Base-by-base conservation (phyloP, 2,888 invertebrate genomes). In the Acanthosepion pharaonis region DNA sequence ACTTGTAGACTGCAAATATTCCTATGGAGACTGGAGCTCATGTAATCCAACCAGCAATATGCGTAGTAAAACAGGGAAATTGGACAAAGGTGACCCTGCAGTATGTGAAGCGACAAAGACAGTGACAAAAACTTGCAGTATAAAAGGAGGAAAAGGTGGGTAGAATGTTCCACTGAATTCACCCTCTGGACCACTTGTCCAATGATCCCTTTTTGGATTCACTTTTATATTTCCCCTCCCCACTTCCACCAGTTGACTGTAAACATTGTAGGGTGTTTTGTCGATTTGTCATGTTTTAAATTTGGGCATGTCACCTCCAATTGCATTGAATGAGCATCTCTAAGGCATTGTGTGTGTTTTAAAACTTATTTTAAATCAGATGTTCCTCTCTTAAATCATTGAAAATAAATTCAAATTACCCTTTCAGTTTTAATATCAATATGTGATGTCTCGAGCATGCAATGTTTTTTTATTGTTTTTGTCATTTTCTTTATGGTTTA, bases 61-160 rank as follows among this genome's bases (percentile, higher is more conserved):
- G 94, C 95, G 96, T 91, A 95, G 95, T 18, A 95, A 96, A 28
- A 95, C 95, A 51, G 96, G 96, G 94, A 95, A 93, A 18, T 95
- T 97, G 53, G 94, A 95, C 18, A 95, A 95, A n/a, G 96, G 96
- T 1, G 96, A 96, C 51, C 95, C 95, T 4, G 94, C 94, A 23
- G 95, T 95, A 42, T 97, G 97, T 95, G 94, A 95, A 51, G 94
- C 95, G n/a, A 96, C 96, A 94, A 96, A 96, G 94, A 94, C 95
- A 33, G 95, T 96, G 18, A 95, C 94, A 6, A 96, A 96, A 95
- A 95, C 96, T 25, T 97, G 97, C 95, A 94, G 94, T n/a, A 95
- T 96, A 94, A 95, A 95, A 93, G 96, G 96, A 94, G 96, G 96
- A 25, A 95, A 95, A 96, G 96, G 96, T 97, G 94, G 51, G 95